phyloP scores from a whole-genome alignment of 2,888 invertebrate species.

The Tenthredo mesomela region DNA sequence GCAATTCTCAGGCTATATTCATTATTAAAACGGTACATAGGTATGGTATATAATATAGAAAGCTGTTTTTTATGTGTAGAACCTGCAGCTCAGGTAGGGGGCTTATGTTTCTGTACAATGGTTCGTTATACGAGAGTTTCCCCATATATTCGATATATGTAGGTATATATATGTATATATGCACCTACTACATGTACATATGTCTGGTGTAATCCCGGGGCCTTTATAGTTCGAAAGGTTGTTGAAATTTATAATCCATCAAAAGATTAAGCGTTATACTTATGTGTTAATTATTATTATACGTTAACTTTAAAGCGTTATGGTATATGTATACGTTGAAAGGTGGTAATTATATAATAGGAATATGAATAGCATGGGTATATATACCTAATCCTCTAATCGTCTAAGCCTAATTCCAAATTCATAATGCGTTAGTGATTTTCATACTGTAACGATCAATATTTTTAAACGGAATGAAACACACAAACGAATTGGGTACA shows the following conservation, averaged over 20 bases:
- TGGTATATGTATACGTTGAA: background rate
- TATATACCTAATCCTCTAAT: background rate
- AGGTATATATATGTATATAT: too few species aligned
- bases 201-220: background rate
- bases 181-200: background rate
- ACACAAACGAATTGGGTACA: too few species aligned
- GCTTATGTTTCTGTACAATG: constrained; percentile 3
- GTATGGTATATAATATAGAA: background rate
- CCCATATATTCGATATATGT: background rate
- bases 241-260: background rate
- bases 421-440: constrained; percentile 3
- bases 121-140: background rate
- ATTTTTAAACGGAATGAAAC: too few species aligned
- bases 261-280: background rate
- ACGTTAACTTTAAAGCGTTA: background rate
- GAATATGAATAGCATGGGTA: background rate
- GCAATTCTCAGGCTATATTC: background rate
- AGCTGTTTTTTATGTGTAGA: background rate
- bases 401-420: background rate
- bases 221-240: background rate
- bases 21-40: background rate
- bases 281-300: background rate
- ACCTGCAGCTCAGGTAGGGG: background rate
- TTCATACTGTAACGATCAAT: background rate
- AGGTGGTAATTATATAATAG: background rate